Evolutionary conservation across 2,888 invertebrate genomes (phyloP), one percentile per base, ranked within the genome.

Genomic region (Tethea ocularis): DNA sequence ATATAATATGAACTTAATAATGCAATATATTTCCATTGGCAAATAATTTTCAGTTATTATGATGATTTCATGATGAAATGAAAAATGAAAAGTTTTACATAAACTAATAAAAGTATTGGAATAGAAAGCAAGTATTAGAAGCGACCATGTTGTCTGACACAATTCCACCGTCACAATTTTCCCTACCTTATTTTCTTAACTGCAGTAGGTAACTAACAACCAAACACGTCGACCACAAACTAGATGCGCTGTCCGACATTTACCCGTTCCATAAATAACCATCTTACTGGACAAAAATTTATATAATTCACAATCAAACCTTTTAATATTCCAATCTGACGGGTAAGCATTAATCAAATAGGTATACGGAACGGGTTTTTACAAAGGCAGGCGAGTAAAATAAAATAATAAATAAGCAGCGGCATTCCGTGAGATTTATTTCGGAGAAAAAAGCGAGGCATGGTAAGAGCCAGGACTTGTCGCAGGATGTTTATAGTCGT

Each of bases 371-470:
- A 92, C 91, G 77, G 87, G 92, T 91, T 90, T 81, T 70, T 83
- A 89, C 82, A 91, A 90, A 89, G 85, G 86, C 86, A 82, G 84
- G 84, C 83, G 78, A 85, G 83, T 84, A 83, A 88, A 89, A 92
- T 89, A 91, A 91, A 92, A 93, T 92, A 91, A 92, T 91, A 91
- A 91, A 93, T 91, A 91, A 89, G 84, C 79, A 75, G 80, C 79
- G 81, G 82, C 87, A 87, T 89, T 88, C 85, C 81, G 83, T 86
- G 86, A 91, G 93, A 93, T 92, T 92, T 93, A 92, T 93, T 90
- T 89, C 84, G 82, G 84, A 85, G 89, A 88, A 92, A 90, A 87
- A 90, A 85, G 78, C 77, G 78, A 82, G 81, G 82, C 82, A 80
- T 78, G 78, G 84, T 84, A 87, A 89, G 85, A 89, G 89, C 84